Conservation (phyloP, 2,113 vertebrate genomes). For the Campylomormyrus tamandua region DNA sequence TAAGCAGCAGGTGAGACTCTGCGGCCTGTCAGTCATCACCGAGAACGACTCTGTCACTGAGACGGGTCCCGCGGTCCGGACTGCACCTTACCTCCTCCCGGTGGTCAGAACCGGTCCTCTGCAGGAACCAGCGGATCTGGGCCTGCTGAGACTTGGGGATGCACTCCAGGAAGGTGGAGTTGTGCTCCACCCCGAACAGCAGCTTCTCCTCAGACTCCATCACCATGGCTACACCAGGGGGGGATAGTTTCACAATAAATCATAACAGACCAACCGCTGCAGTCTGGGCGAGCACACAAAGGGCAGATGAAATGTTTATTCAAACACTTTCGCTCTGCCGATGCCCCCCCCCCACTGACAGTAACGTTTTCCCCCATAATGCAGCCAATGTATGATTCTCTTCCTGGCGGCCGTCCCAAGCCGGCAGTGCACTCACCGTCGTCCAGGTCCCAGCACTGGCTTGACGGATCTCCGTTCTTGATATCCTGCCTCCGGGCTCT, state of each 20-base stretch:
- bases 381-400: neutral
- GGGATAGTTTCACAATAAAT: constrained; percentile 24
- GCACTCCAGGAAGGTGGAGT: constrained; percentile 96
- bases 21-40: neutral
- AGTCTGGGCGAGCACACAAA: neutral
- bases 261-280: neutral
- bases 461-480: constrained; percentile 88
- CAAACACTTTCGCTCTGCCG: neutral
- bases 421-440: constrained; percentile 70
- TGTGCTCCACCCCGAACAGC: constrained; percentile 90
- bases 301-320: neutral
- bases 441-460: constrained; percentile 90
- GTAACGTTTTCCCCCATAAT: neutral
- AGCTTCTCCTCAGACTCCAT: constrained; percentile 82
- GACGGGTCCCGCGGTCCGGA: neutral
- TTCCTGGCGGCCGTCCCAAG: neutral
- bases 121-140: constrained; percentile 82
- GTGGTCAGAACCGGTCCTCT: constrained; percentile 74
- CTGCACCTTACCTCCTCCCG: constrained; percentile 77
- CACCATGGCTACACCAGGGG: constrained; percentile 63
- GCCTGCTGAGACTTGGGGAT: constrained; percentile 93
- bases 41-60: neutral
- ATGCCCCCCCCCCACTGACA: too few relatives aligned
- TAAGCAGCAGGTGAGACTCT: neutral
- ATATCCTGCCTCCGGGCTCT: constrained; percentile 92